These are phyloP conservation scores for Trematocara variabile DNA, from an alignment of 2,113 vertebrate species.

Conservation along the genomic window DNA sequence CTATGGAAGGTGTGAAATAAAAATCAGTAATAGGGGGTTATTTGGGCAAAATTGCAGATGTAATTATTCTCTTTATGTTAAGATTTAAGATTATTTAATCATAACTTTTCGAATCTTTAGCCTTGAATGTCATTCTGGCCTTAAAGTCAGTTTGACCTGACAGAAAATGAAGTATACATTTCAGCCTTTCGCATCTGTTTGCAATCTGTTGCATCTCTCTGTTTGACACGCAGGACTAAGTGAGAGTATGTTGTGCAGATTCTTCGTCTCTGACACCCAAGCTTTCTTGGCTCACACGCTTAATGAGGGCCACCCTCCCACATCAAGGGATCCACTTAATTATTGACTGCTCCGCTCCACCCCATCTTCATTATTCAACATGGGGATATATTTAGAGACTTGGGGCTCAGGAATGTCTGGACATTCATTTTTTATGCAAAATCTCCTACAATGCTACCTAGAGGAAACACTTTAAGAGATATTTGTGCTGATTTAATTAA, in stretches of 20 bases:
- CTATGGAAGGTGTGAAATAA: not conserved
- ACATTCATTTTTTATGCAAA: slow-evolving; percentile 70
- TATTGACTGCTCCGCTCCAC: slow-evolving; percentile 80
- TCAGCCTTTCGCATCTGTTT: not conserved
- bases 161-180: not conserved
- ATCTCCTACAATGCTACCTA: not conserved
- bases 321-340: slow-evolving; percentile 77
- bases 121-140: not conserved
- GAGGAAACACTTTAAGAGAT: not conserved
- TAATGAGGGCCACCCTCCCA: slow-evolving; percentile 69
- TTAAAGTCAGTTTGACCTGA: not conserved
- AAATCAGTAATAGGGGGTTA: not conserved
- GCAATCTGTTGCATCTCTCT: not conserved
- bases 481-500: not conserved
- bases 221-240: not conserved
- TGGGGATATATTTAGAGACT: slow-evolving; percentile 76
- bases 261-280: slow-evolving; percentile 32
- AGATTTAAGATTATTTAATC: too few species aligned
- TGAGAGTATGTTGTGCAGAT: slow-evolving; percentile 16
- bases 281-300: slow-evolving; percentile 49
- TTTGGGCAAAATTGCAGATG: not conserved
- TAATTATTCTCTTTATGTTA: not conserved
- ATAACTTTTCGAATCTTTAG: not conserved
- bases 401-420: slow-evolving; percentile 50
- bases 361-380: slow-evolving; percentile 79